Base-by-base conservation (phyloP, 2,113 vertebrate genomes). In the Entelurus aequoreus region DNA sequence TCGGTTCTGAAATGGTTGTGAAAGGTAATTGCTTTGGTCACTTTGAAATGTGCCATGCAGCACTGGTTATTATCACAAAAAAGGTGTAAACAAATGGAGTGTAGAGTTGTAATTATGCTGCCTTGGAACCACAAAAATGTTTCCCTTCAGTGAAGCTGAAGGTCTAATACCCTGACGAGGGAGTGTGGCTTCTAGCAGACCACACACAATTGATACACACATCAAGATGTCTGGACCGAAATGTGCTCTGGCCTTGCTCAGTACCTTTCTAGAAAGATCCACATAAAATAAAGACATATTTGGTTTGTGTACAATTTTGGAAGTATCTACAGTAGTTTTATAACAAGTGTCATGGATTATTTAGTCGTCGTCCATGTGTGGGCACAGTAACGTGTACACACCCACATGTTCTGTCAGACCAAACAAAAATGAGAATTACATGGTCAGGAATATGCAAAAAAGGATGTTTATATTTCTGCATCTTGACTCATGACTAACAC, bases 71-170 rank as follows among this genome's bases (percentile, higher is more conserved):
- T 86, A 82, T 81, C 71, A 71, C 69, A 85, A 74, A 65, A 76
- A 73, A 85, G 68, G 77, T 68, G 58, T 82, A 82, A 78, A 87
- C 77, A 88, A 84, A 79, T 81, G 68, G 65, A 74, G 63, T 75
- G 74, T 53, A 77, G 76, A 84, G 81, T 77, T 84, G 85, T 83
- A 87, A 90, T 88, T 86, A 78, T 62, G 53, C 76, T 54, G 64
- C 76, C 73, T 62, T 59, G 19, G 68, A 82, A 85, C 84, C 74
- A 75, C 63, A 80, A 68, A 82, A 77, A 75, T 81, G 64, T 81
- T 82, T 66, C 74, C 68, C 70, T 72, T 76, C 73, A 73, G 46
- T 82, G 71, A 66, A 80, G 77, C 76, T 62, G 72, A 75, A 71
- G 68, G 74, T 62, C 77, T 83, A 75, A 84, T 86, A 72, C 60